Conservation (phyloP, 2,888 invertebrate species). For the Patella caerulea region DNA sequence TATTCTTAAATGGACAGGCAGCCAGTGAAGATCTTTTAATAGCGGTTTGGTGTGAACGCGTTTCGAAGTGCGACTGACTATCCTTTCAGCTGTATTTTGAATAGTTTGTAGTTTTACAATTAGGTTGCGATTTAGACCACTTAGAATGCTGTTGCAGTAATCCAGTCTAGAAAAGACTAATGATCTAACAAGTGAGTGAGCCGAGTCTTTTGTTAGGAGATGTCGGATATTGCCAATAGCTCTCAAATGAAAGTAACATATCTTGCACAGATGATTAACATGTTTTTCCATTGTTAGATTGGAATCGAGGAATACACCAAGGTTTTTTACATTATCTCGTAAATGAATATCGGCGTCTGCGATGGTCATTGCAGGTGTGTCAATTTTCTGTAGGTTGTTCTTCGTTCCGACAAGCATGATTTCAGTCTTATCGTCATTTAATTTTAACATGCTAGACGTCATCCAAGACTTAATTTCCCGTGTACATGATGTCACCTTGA, state of each 20-base stretch:
- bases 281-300: conserved; percentile 23
- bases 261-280: conserved; percentile 18
- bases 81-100: no score
- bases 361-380: background rate
- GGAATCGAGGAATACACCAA: conserved; percentile 26
- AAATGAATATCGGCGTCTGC: background rate
- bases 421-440: conserved; percentile 28
- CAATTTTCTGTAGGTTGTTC: background rate
- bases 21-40: no score
- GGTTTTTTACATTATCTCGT: conserved; percentile 20
- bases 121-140: background rate
- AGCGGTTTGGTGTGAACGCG: no score
- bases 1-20: no score
- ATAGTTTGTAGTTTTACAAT: no score
- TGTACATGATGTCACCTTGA: no score
- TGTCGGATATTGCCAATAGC: no score
- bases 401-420: background rate
- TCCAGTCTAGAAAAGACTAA: background rate
- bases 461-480: conserved; percentile 19
- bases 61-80: no score
- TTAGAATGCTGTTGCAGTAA: conserved; percentile 4
- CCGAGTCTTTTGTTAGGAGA: no score
- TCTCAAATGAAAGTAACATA: no score
- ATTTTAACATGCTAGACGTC: conserved; percentile 26
- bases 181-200: no score